phyloP scores from a whole-genome alignment of 2,113 vertebrate genomes.

The Malurus alboscapulatus region DNA sequence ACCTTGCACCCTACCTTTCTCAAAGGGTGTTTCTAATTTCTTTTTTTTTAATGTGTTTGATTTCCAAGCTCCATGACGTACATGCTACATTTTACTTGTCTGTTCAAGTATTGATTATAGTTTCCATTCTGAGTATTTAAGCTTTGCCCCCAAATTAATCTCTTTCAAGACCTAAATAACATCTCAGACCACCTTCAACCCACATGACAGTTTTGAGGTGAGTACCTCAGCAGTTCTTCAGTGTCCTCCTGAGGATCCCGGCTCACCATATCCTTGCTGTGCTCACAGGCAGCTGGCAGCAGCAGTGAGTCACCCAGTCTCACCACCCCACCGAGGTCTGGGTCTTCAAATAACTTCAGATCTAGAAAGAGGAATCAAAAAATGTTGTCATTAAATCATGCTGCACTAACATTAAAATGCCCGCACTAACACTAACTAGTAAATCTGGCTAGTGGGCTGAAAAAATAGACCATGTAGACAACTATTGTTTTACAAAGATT shows the following conservation, averaged over 20 bases:
- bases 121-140: neutral
- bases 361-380: slow-evolving; percentile 52
- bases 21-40: neutral
- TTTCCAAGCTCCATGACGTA: neutral
- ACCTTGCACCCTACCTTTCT: neutral
- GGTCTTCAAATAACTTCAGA: slow-evolving; percentile 80
- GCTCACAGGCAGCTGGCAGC: slow-evolving; percentile 59
- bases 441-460: neutral
- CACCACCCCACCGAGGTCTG: slow-evolving; percentile 76
- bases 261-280: neutral
- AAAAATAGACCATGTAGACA: neutral
- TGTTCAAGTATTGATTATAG: neutral
- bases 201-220: neutral
- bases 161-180: neutral
- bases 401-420: neutral
- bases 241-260: neutral
- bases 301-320: slow-evolving; percentile 76
- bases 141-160: neutral
- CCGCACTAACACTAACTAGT: neutral
- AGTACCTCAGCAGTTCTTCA: slow-evolving; percentile 76
- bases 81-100: neutral
- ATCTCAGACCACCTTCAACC: neutral
- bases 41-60: neutral
- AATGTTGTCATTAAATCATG: neutral
- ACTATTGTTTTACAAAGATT: neutral